Evolutionary conservation across 2,888 invertebrate species (phyloP).

Genomic region (Dusona sp.): DNA sequence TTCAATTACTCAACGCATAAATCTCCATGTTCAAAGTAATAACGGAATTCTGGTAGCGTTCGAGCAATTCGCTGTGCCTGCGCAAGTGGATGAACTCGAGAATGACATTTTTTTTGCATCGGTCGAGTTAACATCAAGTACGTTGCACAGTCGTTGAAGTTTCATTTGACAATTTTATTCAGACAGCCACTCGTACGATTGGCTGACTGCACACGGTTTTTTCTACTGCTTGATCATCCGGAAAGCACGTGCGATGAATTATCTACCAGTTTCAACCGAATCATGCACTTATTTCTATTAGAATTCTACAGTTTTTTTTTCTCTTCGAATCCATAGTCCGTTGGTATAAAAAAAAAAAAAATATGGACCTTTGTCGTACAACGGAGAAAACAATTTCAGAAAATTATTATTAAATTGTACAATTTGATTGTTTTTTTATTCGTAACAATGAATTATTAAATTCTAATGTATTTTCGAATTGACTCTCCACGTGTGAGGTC

Average conservation of each 20-base stretch:
- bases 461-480: neutral
- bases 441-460: neutral
- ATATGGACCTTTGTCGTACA: neutral
- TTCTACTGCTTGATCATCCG: slow-evolving; percentile 36
- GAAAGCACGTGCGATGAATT: slow-evolving; percentile 25
- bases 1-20: neutral
- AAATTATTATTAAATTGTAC: neutral
- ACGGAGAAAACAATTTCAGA: neutral
- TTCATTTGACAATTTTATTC: neutral
- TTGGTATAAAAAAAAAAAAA: neutral
- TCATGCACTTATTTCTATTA: neutral
- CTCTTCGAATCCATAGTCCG: neutral
- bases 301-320: neutral
- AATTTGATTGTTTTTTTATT: neutral
- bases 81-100: slow-evolving; percentile 20
- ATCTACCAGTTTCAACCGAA: neutral
- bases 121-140: slow-evolving; percentile 18
- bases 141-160: slow-evolving; percentile 22
- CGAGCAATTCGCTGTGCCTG: neutral
- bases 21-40: slow-evolving; percentile 10
- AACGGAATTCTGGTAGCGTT: neutral
- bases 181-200: neutral
- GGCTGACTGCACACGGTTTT: slow-evolving; percentile 51
- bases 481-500: neutral
- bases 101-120: neutral